Percentiles rank a stretch among this genome's conserved stretches.
Conservation (phyloP, 1,140 invertebrate genomes). For the Papilio glaucus region DNA sequence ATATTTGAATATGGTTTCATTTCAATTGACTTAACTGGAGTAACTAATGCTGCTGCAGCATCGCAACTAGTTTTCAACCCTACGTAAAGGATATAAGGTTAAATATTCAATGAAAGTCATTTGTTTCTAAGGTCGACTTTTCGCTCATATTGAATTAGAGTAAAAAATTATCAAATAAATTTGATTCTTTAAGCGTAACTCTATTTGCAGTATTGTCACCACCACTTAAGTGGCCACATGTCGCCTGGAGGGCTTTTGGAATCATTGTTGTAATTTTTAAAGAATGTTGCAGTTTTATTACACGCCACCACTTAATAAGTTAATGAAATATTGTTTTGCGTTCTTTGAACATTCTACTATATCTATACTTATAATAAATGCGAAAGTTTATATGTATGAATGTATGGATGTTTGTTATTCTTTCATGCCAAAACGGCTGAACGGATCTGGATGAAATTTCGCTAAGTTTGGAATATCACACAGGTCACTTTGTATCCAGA, state of each 20-base stretch:
- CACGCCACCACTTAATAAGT: conserved; percentile 32
- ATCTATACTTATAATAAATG: no score
- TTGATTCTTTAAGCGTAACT: conserved; percentile 76
- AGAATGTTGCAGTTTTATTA: conserved; percentile 48
- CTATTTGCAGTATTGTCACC: conserved; percentile 82
- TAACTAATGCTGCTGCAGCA: conserved; percentile 40
- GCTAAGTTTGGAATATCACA: no score
- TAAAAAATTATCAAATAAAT: conserved; percentile 53
- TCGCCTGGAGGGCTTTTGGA: conserved; percentile 75
- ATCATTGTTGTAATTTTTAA: conserved; percentile 64
- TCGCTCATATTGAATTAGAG: conserved; percentile 46
- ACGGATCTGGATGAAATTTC: no score
- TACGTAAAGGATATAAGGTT: not conserved
- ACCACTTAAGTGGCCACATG: conserved; percentile 81
- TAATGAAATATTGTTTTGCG: conserved; percentile 11
- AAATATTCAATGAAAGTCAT: conserved; percentile 16
- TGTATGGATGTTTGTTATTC: no score
- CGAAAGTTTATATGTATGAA: no score
- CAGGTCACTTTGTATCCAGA: no score
- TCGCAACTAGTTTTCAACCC: conserved; percentile 35
- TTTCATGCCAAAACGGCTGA: no score
- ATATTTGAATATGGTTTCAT: conserved; percentile 79
- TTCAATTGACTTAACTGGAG: conserved; percentile 67
- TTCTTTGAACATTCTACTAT: no score
- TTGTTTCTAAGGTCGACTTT: conserved; percentile 36